Percentiles rank a stretch among this genome's conserved stretches.
Conservation (phyloP, 1,140 invertebrate species). For the Halotydeus destructor region DNA sequence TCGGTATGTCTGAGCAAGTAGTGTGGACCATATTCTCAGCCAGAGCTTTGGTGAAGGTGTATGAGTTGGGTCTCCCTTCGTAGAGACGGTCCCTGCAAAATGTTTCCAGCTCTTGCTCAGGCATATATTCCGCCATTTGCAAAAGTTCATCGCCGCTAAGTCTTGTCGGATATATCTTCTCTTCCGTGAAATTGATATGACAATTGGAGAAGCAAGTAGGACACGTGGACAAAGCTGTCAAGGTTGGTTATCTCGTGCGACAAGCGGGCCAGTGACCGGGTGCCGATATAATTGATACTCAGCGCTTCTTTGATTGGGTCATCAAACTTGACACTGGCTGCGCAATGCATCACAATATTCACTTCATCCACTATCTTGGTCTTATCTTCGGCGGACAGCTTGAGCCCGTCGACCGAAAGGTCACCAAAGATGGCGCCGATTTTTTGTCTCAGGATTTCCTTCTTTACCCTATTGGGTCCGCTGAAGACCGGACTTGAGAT, state of each 20-base stretch:
- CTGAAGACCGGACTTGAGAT: slow-evolving; percentile 13
- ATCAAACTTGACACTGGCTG: slow-evolving; percentile 95
- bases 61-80: slow-evolving; percentile 52
- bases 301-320: slow-evolving; percentile 93
- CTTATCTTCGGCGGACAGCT: slow-evolving; percentile 56
- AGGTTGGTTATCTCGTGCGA: slow-evolving; percentile 15
- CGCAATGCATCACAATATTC: slow-evolving; percentile 86
- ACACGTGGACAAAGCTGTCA: slow-evolving; percentile 18
- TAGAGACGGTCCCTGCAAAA: too few relatives aligned
- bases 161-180: slow-evolving; percentile 45
- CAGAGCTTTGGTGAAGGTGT: slow-evolving; percentile 57
- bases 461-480: not conserved
- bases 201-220: slow-evolving; percentile 28
- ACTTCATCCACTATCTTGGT: slow-evolving; percentile 44
- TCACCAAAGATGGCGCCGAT: slow-evolving; percentile 70
- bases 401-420: slow-evolving; percentile 64
- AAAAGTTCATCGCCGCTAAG: slow-evolving; percentile 14
- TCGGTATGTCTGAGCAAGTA: slow-evolving; percentile 68
- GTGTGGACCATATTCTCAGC: slow-evolving; percentile 56
- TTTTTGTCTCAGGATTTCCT: slow-evolving; percentile 36
- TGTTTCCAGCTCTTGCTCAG: slow-evolving; percentile 7
- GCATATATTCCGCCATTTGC: slow-evolving; percentile 13
- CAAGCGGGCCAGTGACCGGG: slow-evolving; percentile 44
- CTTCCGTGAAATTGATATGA: slow-evolving; percentile 27
- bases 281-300: slow-evolving; percentile 72